Conservation (phyloP, 2,888 invertebrate genomes). For the Drosophila aldrichi region DNA sequence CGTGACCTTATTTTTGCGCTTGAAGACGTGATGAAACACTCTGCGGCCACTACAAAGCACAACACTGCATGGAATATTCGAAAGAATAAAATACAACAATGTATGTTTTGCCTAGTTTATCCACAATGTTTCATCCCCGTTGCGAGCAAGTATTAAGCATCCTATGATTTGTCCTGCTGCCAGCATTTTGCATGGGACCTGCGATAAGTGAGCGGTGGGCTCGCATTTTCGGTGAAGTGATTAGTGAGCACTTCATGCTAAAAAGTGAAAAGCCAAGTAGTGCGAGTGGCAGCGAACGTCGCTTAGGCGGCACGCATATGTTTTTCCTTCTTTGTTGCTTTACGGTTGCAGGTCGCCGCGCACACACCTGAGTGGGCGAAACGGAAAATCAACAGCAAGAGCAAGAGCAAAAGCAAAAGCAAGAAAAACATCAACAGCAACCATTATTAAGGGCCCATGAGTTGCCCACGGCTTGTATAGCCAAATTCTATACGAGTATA, state of each 20-base stretch:
- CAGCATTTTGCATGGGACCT: conserved; percentile 9
- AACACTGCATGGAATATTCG: conserved; percentile 26
- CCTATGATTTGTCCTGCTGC: conserved; percentile 40
- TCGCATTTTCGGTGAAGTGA: conserved; percentile 76
- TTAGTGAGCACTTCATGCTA: conserved; percentile 80
- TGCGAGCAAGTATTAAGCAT: conserved; percentile 31
- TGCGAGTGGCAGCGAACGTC: conserved; percentile 82
- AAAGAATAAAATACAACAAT: conserved; percentile 15
- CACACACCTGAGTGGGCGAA: conserved; percentile 78
- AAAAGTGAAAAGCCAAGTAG: conserved; percentile 83
- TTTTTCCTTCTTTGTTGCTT: conserved; percentile 77
- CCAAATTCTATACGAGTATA: conserved; percentile 60
- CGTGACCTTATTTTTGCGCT: conserved; percentile 85
- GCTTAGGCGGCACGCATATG: conserved; percentile 81
- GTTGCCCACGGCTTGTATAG: conserved; percentile 44
- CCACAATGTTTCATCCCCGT: conserved; percentile 52
- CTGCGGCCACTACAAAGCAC: conserved; percentile 45
- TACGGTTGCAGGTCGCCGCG: conserved; percentile 50
- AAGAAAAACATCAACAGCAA: conserved; percentile 24
- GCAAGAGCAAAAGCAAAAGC: conserved; percentile 52
- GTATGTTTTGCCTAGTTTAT: conserved; percentile 44
- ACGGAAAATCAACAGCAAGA: conserved; percentile 64
- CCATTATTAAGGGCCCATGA: conserved; percentile 50
- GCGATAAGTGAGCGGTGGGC: conserved; percentile 65
- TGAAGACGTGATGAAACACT: conserved; percentile 78